A percentile compares a stretch with the other conserved stretches of the same genome.
These are phyloP conservation scores for Ascidia mentula DNA, from an alignment of 23 tunicate genomes.

Conservation along the genomic window DNA sequence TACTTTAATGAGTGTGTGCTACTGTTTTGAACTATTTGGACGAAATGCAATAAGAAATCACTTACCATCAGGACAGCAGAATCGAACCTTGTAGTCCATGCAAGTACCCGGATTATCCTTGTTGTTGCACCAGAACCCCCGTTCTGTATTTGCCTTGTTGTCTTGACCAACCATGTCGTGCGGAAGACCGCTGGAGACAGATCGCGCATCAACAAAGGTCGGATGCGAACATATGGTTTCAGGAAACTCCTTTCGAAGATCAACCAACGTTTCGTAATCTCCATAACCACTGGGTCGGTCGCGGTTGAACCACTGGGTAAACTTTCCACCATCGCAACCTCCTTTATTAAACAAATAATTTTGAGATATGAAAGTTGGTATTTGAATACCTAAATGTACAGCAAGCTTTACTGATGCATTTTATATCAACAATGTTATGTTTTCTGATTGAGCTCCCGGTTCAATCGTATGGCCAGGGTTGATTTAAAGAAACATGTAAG, in stretches of 20 bases:
- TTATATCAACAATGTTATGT: too few species aligned
- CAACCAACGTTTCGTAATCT: not conserved
- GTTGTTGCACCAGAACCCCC: not conserved
- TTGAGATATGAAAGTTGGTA: not conserved
- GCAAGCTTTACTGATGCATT: too few species aligned
- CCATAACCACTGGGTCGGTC: not conserved
- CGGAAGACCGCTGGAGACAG: not conserved
- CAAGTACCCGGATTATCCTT: not conserved
- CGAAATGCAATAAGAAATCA: too few species aligned
- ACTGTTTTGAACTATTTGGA: too few species aligned
- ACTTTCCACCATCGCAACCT: not conserved
- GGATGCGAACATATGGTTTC: not conserved
- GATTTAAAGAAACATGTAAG: too few species aligned
- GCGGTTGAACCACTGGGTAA: not conserved
- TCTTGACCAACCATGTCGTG: not conserved
- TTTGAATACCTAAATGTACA: not conserved
- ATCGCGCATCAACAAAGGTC: not conserved
- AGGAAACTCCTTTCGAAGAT: not conserved
- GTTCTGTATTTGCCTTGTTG: not conserved
- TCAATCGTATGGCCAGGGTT: too few species aligned
- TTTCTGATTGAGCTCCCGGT: too few species aligned
- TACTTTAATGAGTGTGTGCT: too few species aligned
- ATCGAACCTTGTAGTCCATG: constrained; percentile 1
- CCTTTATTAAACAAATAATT: not conserved
- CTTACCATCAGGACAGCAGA: not conserved